phyloP scores from a whole-genome alignment of 1,140 invertebrate species.

The Drosophila kurseongensis region DNA sequence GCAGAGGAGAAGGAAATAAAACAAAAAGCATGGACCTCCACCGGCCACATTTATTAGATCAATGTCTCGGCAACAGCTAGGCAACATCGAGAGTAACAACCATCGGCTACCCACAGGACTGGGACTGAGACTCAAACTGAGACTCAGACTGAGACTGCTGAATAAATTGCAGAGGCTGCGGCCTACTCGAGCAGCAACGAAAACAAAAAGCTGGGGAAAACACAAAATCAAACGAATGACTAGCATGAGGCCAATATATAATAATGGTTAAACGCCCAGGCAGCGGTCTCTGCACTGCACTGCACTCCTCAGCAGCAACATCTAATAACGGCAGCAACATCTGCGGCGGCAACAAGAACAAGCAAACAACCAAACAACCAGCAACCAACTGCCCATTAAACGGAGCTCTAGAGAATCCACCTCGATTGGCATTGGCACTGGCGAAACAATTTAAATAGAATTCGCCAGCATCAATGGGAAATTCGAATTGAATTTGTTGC shows the following conservation, averaged over 20 bases:
- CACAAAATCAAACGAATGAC: constrained; percentile 64
- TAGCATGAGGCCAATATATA: constrained; percentile 73
- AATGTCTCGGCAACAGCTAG: constrained; percentile 59
- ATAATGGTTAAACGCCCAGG: constrained; percentile 72
- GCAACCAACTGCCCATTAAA: constrained; percentile 57
- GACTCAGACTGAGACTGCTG: constrained; percentile 13
- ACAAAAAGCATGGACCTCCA: constrained; percentile 27
- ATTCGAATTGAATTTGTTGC: constrained; percentile 62
- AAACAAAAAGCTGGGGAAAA: constrained; percentile 14
- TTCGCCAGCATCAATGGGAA: constrained; percentile 53
- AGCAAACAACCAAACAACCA: constrained; percentile 1
- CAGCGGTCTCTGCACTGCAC: constrained; percentile 10
- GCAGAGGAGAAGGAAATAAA: constrained; percentile 40
- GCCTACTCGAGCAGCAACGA: constrained; percentile 38
- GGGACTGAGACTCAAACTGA: too few species aligned
- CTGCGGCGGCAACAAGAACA: constrained; percentile 13
- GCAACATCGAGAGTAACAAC: constrained; percentile 18
- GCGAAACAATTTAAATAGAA: constrained; percentile 63
- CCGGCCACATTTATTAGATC: constrained; percentile 65
- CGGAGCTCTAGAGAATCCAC: constrained; percentile 39
- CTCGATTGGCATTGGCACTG: constrained; percentile 39
- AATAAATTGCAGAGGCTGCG: constrained; percentile 65
- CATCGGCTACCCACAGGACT: not conserved
- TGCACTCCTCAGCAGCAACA: constrained; percentile 20
- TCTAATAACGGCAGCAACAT: constrained; percentile 43